A percentile compares a stretch with the other conserved stretches of the same genome.
Conservation (phyloP, 1,140 invertebrate genomes). For the Aphis craccivora region DNA sequence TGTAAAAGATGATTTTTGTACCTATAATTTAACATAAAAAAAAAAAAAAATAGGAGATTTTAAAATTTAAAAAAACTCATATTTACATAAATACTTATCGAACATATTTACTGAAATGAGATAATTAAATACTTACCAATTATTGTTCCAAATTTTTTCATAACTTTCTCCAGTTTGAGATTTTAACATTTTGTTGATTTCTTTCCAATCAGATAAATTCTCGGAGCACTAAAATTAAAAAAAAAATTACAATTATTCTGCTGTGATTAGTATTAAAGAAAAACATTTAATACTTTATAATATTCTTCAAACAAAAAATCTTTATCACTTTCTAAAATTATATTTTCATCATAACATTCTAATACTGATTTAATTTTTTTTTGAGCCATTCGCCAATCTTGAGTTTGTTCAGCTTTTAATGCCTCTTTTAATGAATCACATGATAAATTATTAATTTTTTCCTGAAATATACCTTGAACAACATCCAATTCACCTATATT, state of each 20-base stretch:
- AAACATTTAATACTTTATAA: not conserved
- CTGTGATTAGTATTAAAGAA: not conserved
- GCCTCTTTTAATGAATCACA: constrained; percentile 29
- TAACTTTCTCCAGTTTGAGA: constrained; percentile 17
- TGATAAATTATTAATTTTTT: constrained; percentile 36
- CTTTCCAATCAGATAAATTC: constrained; percentile 31
- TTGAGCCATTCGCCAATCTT: constrained; percentile 15
- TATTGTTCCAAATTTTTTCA: constrained; percentile 25
- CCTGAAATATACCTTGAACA: constrained; percentile 40
- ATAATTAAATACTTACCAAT: not conserved
- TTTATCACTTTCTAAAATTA: constrained; percentile 2
- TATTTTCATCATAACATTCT: not conserved
- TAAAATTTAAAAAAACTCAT: not conserved
- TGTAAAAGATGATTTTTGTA: not conserved
- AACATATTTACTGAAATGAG: not conserved
- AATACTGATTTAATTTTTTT: constrained; percentile 1
- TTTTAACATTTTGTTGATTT: constrained; percentile 39
- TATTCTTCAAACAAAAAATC: constrained; percentile 42
- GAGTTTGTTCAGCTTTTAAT: constrained; percentile 15
- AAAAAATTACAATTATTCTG: not conserved
- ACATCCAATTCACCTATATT: constrained; percentile 42
- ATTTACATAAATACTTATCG: not conserved
- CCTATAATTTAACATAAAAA: not conserved
- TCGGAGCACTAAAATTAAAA: not conserved
- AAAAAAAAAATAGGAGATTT: not conserved